Evolutionary conservation across 1,140 invertebrate species (phyloP), one percentile per base, ranked within the genome.

Genomic region (Frieseomelitta varia): DNA sequence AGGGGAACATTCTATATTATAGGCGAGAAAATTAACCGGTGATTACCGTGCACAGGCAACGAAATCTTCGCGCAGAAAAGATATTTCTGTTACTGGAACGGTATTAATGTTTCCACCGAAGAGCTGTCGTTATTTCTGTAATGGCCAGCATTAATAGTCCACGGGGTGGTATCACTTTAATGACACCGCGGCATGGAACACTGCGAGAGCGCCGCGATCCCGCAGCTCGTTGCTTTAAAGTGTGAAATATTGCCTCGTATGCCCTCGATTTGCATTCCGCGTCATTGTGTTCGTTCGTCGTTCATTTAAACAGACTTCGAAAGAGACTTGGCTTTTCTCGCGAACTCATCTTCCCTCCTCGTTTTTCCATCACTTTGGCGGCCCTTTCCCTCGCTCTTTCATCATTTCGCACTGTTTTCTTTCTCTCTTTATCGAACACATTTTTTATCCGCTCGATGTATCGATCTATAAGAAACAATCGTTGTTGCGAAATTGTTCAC

Each of bases 111-210:
- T 30, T 21, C 61, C 73, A 15, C 24, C 10, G 39, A 55, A 75
- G 53, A 24, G 61, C n/a, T 4, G 75, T n/a, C 53, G 74, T 83
- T 83, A 79, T 69, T 84, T 65, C 21, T 19, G 55, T 84, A 84
- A 84, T 72, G 75, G 75, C 27, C 27, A 39, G 24, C 81, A 79
- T 84, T 84, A 61, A 84, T 84, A 79, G 67, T 63, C 74, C 39
- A 4, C 30, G 39, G 39, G 65, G 21, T 8, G 69, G 73, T 72
- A 75, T 84, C 55, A 51, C 15, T 71, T 68, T 71, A 79, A 79
- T 68, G 81, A 79, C 75, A 53, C 68, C 67, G 21, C 53, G 39
- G 30, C 51, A 34, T 63, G 65, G 53, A 61, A 67, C 71, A 72
- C 79, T 84, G 81, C 53, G 71, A 61, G 61, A 83, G 79, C 79